phyloP scores from a whole-genome alignment of 2,888 invertebrate species.

The Eilema sororculum region DNA sequence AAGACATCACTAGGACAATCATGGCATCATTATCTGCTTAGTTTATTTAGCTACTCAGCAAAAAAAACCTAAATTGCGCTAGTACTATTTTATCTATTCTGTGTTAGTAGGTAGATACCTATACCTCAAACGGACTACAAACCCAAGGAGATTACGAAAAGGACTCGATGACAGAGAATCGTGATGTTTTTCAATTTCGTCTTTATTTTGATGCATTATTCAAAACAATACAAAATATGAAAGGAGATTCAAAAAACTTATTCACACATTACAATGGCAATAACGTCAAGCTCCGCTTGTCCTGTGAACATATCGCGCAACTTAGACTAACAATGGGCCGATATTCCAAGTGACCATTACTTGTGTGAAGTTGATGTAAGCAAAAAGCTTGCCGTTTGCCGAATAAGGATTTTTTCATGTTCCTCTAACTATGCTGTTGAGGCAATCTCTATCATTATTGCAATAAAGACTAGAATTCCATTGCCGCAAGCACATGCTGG shows the following conservation, averaged over 20 bases:
- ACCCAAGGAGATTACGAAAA: not conserved
- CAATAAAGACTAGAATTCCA: slow-evolving; percentile 29
- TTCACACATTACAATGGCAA: not conserved
- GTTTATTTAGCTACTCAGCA: too few species aligned
- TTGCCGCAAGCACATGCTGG: slow-evolving; percentile 16
- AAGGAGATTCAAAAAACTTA: not conserved
- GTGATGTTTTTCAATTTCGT: not conserved
- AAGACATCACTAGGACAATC: too few species aligned
- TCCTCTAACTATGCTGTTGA: slow-evolving; percentile 28
- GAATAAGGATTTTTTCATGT: slow-evolving; percentile 49
- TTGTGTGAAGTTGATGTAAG: slow-evolving; percentile 63
- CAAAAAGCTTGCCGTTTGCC: slow-evolving; percentile 59
- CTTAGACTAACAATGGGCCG: slow-evolving; percentile 61
- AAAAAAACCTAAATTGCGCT: too few species aligned
- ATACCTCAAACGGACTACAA: too few species aligned
- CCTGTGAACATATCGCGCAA: not conserved
- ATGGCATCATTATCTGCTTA: too few species aligned
- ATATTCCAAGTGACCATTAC: slow-evolving; percentile 68
- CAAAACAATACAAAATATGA: not conserved
- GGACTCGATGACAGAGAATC: too few species aligned
- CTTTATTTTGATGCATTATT: not conserved
- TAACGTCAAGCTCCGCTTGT: not conserved
- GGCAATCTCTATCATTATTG: slow-evolving; percentile 27
- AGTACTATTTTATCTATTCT: too few species aligned
- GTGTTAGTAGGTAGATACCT: too few species aligned